Conservation (phyloP, 2,113 vertebrate species). For the Phocoena phocoena region DNA sequence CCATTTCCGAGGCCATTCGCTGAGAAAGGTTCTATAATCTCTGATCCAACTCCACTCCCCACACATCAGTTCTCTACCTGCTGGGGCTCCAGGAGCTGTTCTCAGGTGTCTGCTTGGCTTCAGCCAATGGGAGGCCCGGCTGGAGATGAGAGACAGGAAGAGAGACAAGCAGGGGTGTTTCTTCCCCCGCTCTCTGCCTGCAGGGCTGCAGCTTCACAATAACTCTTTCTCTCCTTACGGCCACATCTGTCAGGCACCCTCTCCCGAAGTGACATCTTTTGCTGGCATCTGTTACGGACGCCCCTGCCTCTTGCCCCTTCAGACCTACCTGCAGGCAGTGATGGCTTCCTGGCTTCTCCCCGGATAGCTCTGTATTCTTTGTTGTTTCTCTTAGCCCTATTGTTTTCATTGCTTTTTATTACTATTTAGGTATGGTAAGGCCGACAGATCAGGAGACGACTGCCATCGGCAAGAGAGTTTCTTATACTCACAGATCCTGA, state of each 20-base stretch:
- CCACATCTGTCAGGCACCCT: background rate
- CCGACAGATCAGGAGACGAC: background rate
- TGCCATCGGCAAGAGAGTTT: background rate
- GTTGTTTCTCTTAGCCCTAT: background rate
- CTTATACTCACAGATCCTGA: background rate
- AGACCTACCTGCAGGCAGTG: too few species aligned
- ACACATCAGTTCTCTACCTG: background rate
- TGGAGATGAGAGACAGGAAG: background rate
- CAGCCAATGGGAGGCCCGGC: background rate
- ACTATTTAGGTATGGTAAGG: background rate
- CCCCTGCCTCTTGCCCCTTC: background rate
- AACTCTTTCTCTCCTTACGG: background rate
- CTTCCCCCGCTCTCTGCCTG: background rate
- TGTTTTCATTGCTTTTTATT: background rate
- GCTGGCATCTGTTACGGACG: fast-evolving
- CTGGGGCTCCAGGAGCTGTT: too few species aligned
- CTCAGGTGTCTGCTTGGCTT: background rate
- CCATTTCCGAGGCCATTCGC: background rate
- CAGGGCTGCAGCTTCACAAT: background rate
- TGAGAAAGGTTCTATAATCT: background rate
- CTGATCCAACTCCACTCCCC: background rate
- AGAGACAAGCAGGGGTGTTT: background rate
- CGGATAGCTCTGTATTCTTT: background rate
- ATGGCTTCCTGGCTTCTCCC: background rate
- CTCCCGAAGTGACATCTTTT: too few species aligned